A percentile compares a stretch with the other conserved stretches of the same genome.
Evolutionary conservation across 2,888 invertebrate species (phyloP).

Genomic region (Alentia gelatinosa): DNA sequence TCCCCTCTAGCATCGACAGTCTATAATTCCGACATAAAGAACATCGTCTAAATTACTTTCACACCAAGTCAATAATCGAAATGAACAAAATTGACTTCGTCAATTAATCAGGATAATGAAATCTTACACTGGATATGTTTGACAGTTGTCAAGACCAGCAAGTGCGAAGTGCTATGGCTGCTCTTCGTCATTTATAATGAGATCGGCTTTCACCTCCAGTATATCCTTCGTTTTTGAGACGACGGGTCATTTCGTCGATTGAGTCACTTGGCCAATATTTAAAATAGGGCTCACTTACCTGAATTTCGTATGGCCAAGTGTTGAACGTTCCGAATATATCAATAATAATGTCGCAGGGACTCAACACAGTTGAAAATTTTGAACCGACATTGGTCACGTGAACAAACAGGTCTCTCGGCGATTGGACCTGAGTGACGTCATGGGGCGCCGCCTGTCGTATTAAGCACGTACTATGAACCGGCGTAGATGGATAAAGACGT

Average conservation of each 20-base stretch:
- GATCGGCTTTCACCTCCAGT: neutral
- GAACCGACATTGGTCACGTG: conserved; percentile 52
- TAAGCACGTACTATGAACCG: neutral
- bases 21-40: no score
- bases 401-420: conserved; percentile 25
- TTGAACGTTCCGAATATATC: neutral
- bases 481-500: no score
- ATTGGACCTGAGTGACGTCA: conserved; percentile 54
- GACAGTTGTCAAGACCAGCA: conserved; percentile 33
- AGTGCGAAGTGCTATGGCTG: conserved; percentile 21
- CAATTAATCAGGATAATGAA: no score
- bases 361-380: conserved; percentile 52
- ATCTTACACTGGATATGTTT: neutral
- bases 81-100: no score
- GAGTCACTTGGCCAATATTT: neutral
- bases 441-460: conserved; percentile 20
- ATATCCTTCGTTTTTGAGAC: neutral
- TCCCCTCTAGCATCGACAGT: no score
- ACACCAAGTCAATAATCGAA: no score
- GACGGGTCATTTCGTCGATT: neutral
- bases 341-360: neutral
- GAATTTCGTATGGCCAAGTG: neutral
- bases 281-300: neutral
- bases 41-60: no score
- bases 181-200: conserved; percentile 52